Percentiles rank a stretch among this genome's conserved stretches.
These are phyloP conservation scores for Leptopilina drosophilae DNA, from an alignment of 2,888 invertebrate species.

Conservation along the genomic window DNA sequence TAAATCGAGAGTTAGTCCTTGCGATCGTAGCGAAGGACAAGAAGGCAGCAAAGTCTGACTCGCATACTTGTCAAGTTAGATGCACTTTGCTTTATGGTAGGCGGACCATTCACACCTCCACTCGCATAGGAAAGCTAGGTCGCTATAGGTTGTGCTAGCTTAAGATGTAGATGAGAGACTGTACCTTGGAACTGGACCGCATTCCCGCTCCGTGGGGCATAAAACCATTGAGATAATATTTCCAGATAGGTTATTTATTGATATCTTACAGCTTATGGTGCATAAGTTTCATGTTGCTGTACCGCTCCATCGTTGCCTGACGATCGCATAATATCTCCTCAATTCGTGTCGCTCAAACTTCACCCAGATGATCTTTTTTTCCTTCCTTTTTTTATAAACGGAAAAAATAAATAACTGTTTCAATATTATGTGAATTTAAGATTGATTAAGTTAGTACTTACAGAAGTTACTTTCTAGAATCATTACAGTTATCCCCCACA, in stretches of 20 bases:
- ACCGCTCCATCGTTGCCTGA: constrained; percentile 28
- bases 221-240: constrained; percentile 72
- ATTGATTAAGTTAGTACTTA: too few species aligned
- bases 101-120: constrained; percentile 67
- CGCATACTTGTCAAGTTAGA: constrained; percentile 45
- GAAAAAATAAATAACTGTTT: too few species aligned
- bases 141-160: constrained; percentile 45
- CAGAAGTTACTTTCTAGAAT: too few species aligned
- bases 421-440: too few species aligned
- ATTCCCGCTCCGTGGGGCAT: constrained; percentile 62
- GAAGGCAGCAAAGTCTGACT: constrained; percentile 43
- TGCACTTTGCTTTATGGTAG: constrained; percentile 68
- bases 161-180: constrained; percentile 43
- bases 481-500: too few species aligned
- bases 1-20: constrained; percentile 30
- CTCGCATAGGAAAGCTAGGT: constrained; percentile 31
- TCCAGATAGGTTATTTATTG: constrained; percentile 71
- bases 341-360: constrained; percentile 20
- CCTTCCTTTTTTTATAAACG: too few species aligned
- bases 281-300: constrained; percentile 26
- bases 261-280: constrained; percentile 59
- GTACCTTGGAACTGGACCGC: constrained; percentile 61
- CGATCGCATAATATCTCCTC: constrained; percentile 16
- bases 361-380: neutral
- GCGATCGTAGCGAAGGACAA: constrained; percentile 30